These are phyloP conservation scores for Psilopogon haemacephalus DNA, from an alignment of 2,113 vertebrate species.

Conservation along the genomic window DNA sequence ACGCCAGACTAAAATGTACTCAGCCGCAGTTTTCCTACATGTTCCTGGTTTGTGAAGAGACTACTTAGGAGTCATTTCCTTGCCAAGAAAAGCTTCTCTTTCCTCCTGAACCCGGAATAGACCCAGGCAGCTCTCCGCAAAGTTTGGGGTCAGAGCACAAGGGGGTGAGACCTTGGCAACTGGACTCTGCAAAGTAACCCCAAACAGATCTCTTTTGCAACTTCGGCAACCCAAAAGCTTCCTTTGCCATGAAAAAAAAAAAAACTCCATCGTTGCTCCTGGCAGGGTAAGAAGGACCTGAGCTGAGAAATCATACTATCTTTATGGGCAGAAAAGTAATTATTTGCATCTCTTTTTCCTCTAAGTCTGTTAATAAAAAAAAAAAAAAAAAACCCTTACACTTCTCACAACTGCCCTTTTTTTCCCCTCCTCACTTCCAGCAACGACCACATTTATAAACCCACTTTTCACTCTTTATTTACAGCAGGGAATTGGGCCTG, in stretches of 20 bases:
- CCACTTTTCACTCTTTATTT: not conserved
- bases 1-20: constrained; percentile 68
- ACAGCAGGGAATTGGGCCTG: not conserved
- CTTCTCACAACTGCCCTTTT: fast-evolving
- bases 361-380: not conserved
- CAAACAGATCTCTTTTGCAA: not conserved
- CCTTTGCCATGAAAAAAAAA: not conserved
- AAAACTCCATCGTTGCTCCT: not conserved
- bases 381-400: too few species aligned
- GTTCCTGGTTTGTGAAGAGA: constrained; percentile 70
- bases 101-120: constrained; percentile 78
- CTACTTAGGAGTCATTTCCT: constrained; percentile 78
- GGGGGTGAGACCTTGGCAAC: not conserved
- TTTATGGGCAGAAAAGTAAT: not conserved
- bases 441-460: fast-evolving
- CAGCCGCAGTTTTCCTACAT: constrained; percentile 69
- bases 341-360: not conserved
- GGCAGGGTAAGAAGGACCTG: fast-evolving
- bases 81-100: constrained; percentile 77
- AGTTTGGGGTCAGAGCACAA: constrained; percentile 51
- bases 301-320: not conserved
- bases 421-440: fast-evolving
- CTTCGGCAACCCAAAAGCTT: not conserved
- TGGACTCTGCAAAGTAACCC: not conserved
- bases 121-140: constrained; percentile 52